Base-by-base conservation (phyloP, 2,888 invertebrate genomes). In the Cheilosia scutellata region DNA sequence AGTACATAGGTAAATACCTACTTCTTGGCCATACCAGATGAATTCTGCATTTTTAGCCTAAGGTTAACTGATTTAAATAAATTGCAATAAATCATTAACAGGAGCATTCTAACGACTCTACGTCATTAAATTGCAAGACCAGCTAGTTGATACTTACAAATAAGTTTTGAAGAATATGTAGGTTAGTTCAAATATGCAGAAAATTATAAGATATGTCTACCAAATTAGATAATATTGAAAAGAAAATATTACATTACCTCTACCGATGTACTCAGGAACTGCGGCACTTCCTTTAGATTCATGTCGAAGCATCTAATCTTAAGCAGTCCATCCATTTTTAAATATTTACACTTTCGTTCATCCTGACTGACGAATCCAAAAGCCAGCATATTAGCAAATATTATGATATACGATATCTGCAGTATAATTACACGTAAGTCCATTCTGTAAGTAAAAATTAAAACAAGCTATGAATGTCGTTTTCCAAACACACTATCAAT, bases 271-370 rank as follows among this genome's bases (percentile, higher is more conserved):
- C 90, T 92, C 6, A 92, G 88, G 88, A 89, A 90, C 78, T 91
- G 91, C 20, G 92, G 92, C 87, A 92, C 91, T 87, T 92, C 92
- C 82, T 89, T 91, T 25, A 92, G 87, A 87, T 92, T 89, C 92
- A 92, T 90, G 42, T 91, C 89, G 60, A 88, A 89, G 83, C 92
- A 92, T 9, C 90, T 89, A 16, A 91, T 91, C 11, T 91, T 92
- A 49, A 90, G 82, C 49, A 91, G 82, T 82, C 90, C 90, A 84
- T 92, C 90, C 33, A 90, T 89, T 29, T 91, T 89, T 0, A 89
- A 88, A 70, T 91, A 91, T 82, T 89, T 89, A 82, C 92, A 92
- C 68, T 90, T 90, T 16, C 90, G 89, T 7, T 91, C 91, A 25
- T 91, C 90, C 80, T 90, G 89, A 49, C 71, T 75, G 60, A 88